These are phyloP conservation scores for Albula glossodonta DNA, from an alignment of 2,113 vertebrate genomes.

Conservation along the genomic window DNA sequence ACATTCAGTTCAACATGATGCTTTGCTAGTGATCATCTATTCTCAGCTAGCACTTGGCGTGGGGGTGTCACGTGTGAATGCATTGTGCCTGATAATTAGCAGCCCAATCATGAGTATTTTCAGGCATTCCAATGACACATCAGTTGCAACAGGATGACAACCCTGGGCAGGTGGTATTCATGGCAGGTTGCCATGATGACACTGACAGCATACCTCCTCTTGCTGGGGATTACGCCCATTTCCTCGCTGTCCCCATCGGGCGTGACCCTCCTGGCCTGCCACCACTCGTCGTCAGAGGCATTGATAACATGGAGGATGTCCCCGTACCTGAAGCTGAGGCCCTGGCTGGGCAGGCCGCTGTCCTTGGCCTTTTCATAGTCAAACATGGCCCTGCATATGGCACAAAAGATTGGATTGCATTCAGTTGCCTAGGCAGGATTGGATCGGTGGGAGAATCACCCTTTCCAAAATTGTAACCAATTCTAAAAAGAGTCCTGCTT, in stretches of 20 bases:
- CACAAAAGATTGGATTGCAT: too few relatives aligned
- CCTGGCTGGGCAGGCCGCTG: constrained; percentile 95
- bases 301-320: constrained; percentile 97
- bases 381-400: constrained; percentile 83
- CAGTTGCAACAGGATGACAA: too few relatives aligned
- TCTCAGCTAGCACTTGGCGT: neutral
- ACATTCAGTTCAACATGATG: neutral
- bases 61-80: neutral
- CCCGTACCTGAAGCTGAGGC: constrained; percentile 93
- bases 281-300: constrained; percentile 95
- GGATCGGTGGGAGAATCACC: too few relatives aligned
- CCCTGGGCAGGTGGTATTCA: neutral
- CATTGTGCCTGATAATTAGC: neutral
- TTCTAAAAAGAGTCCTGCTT: neutral
- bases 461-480: too few relatives aligned
- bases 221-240: constrained; percentile 97
- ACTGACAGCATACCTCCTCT: constrained; percentile 78
- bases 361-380: constrained; percentile 96
- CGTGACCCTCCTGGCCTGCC: constrained; percentile 89
- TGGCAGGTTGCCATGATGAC: neutral
- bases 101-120: neutral
- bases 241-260: constrained; percentile 93
- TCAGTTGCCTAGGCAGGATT: too few relatives aligned
- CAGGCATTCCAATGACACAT: neutral
- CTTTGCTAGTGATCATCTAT: neutral